Evolutionary conservation across 2,888 invertebrate genomes (phyloP).

Genomic region (Lepetodrilus schrolli): DNA sequence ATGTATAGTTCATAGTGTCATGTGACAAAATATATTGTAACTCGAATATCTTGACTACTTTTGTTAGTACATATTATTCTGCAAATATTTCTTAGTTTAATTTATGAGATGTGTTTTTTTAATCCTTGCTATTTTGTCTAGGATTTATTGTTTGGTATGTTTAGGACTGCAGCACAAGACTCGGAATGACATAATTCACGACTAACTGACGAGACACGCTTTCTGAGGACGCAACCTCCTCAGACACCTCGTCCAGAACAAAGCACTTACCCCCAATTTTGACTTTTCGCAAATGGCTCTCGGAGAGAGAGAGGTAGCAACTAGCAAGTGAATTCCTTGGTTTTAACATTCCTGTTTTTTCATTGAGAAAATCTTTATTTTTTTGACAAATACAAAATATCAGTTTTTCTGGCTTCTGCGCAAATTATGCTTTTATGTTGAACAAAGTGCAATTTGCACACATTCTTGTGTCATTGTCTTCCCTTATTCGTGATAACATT

Average conservation of each 20-base stretch:
- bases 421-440: background rate
- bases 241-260: no score
- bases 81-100: no score
- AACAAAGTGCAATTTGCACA: background rate
- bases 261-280: background rate
- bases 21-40: background rate
- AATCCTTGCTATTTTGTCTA: background rate
- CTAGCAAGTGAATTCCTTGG: slow-evolving; percentile 24
- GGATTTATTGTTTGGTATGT: no score
- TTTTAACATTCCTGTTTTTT: slow-evolving; percentile 26
- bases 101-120: no score
- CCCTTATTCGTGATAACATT: background rate
- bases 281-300: slow-evolving; percentile 26
- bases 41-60: background rate
- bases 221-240: background rate
- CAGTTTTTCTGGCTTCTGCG: background rate
- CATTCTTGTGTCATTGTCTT: slow-evolving; percentile 12
- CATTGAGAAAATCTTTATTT: slow-evolving; percentile 21
- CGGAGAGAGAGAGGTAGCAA: slow-evolving; percentile 4
- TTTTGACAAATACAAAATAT: slow-evolving; percentile 18
- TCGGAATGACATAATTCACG: background rate
- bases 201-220: background rate
- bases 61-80: slow-evolving; percentile 17
- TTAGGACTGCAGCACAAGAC: no score
- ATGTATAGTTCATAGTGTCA: background rate